Evolutionary conservation across 2,113 vertebrate genomes (phyloP), one percentile per base, ranked within the genome.

Genomic region (Pungitius pungitius): DNA sequence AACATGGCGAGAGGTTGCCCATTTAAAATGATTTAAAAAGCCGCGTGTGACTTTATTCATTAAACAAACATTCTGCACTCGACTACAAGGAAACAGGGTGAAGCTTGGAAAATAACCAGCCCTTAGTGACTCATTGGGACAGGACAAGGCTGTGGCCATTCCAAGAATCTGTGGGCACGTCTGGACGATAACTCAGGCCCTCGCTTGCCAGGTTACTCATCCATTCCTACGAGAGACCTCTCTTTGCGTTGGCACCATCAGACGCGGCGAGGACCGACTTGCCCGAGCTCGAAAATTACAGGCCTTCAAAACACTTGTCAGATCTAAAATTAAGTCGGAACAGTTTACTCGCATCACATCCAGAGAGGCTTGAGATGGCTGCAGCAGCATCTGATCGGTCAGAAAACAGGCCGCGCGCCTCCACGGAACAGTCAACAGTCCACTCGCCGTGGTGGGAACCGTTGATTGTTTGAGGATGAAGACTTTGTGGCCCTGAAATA

Each of bases 211-310:
- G 33, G 59, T 85, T 85, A 78, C 70, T 81, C 77, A 87, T 64
- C 56, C 66, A 27, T 51, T 64, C 82, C 67, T 69, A 22, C 2
- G 9, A 8, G 2, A 67, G 75, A 73, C 35, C 37, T 22, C 17
- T 64, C 17, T 10, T 37, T 6, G 5, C 18, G 9, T 8, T 66
- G 56, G 51, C 68, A 75, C 49, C 59, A 24, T 55, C 22, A 11
- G 6, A 11, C 3, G 3, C 22, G 22, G 58, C 12, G 20, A 54
- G 62, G 15, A 5, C 24, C 0, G 33, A 73, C 60, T 73, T 72
- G 81, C 55, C 77, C 0, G 14, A 81, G 69, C 78, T 30, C 71
- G 77, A 82, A 82, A 84, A 85, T 78, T 73, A 76, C 3, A 49
- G 61, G 61, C 65, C 33, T 64, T 12, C 14, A 59, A 47, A 67